These are phyloP conservation scores for Drosophila kokeensis DNA, from an alignment of 2,888 invertebrate species.

Conservation along the genomic window DNA sequence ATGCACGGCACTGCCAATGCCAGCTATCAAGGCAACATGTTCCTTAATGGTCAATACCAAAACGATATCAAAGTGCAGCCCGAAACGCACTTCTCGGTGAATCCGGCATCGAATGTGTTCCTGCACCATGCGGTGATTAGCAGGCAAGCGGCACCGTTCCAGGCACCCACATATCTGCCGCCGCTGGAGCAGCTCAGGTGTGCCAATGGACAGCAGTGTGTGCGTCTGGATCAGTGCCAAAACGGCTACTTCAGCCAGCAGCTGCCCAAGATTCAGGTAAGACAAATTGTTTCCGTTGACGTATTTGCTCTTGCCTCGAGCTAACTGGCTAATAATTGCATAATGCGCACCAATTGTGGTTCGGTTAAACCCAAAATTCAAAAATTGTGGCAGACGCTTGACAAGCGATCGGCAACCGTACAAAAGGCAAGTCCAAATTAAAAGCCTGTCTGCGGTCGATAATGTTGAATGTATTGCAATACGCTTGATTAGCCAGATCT, in stretches of 20 bases:
- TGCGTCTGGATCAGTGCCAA: slow-evolving; percentile 77
- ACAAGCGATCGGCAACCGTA: slow-evolving; percentile 40
- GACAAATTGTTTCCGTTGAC: background rate
- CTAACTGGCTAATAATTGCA: slow-evolving; percentile 55
- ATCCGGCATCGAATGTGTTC: slow-evolving; percentile 78
- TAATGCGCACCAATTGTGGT: slow-evolving; percentile 64
- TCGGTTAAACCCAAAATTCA: slow-evolving; percentile 61
- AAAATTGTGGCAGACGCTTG: slow-evolving; percentile 57
- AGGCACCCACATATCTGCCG: slow-evolving; percentile 82
- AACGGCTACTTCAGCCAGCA: slow-evolving; percentile 77
- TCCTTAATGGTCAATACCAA: slow-evolving; percentile 83
- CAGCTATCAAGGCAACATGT: slow-evolving; percentile 81
- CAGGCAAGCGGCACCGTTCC: slow-evolving; percentile 82
- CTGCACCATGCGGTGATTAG: slow-evolving; percentile 83
- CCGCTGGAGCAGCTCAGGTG: slow-evolving; percentile 80
- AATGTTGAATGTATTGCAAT: slow-evolving; percentile 53
- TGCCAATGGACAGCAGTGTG: slow-evolving; percentile 81
- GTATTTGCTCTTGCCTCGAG: background rate
- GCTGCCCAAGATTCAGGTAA: slow-evolving; percentile 80
- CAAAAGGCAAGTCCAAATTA: slow-evolving; percentile 59
- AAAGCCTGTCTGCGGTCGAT: slow-evolving; percentile 65
- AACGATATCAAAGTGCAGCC: slow-evolving; percentile 72
- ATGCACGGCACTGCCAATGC: slow-evolving; percentile 37
- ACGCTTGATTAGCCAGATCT: slow-evolving; percentile 62
- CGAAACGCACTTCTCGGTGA: slow-evolving; percentile 70